These are phyloP conservation scores for Idaea aversata DNA, from an alignment of 2,888 invertebrate genomes.

Conservation along the genomic window DNA sequence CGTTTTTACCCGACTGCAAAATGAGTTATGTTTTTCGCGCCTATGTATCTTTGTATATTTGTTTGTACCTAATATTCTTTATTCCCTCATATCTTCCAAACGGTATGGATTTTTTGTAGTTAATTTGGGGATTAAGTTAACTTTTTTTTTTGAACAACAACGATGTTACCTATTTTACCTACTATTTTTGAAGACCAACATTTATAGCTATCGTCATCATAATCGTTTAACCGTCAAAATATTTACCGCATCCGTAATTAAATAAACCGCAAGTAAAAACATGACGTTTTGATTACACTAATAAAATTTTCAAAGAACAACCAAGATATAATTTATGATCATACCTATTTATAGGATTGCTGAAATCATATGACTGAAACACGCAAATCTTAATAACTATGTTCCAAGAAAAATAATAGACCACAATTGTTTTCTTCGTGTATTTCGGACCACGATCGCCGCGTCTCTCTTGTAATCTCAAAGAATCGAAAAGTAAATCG, in stretches of 20 bases:
- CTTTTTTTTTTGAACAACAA: too few relatives aligned
- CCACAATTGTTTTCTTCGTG: background rate
- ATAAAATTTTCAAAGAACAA: constrained; percentile 25
- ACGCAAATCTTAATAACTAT: background rate
- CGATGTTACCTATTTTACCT: background rate
- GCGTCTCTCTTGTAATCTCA: too few relatives aligned
- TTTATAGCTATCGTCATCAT: background rate
- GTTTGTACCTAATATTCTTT: too few relatives aligned
- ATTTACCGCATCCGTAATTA: constrained; percentile 47
- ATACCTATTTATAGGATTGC: background rate
- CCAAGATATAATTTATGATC: constrained; percentile 19
- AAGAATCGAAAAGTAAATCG: too few relatives aligned
- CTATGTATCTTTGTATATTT: too few relatives aligned
- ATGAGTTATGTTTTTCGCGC: too few relatives aligned
- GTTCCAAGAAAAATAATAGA: background rate
- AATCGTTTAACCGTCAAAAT: background rate
- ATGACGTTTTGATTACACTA: constrained; percentile 26
- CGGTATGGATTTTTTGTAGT: too few relatives aligned
- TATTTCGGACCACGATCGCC: too few relatives aligned
- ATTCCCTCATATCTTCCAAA: too few relatives aligned
- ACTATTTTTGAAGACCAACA: background rate
- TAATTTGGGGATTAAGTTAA: too few relatives aligned
- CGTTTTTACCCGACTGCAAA: too few relatives aligned
- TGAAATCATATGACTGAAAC: background rate
- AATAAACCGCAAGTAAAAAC: constrained; percentile 28